Base-by-base conservation (phyloP, 35 echinoderm and acorn worm genomes). In the Apostichopus parvimensis region DNA sequence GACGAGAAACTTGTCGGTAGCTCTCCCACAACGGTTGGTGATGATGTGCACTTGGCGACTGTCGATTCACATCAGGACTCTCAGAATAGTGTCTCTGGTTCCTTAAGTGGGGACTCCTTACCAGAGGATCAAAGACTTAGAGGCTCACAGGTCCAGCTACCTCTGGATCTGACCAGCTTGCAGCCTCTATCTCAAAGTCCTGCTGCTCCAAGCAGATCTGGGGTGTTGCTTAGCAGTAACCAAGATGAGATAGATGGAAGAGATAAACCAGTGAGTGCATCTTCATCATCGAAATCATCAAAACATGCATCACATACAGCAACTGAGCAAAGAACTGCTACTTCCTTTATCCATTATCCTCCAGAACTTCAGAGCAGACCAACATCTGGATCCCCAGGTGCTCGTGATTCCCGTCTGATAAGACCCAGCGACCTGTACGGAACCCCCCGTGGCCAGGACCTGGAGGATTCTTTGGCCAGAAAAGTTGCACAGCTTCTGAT, bases 281-380 rank as follows among this genome's bases (percentile, higher is more conserved):
- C 77, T 11, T 57, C 28, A 10, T 55, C 79, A 53, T 8, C 6
- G 13, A 52, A 54, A 53, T 28, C 25, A 53, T 28, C 78, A 9
- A 23, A 28, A 14, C 58, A 61, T 61, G 58, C 58, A 61, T 61
- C 12, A 61, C 8, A 61, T 61, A 53, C 28, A 45, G 34, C 59
- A 25, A 61, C 57, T 70, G 86, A 87, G 6, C 45, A 70, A 87
- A 53, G 61, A 61, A 56, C 92, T 76, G 62, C 82, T 26, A 79
- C 92, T 26, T 93, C 80, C 11, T 93, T 87, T 77, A 87, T 93
- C 14, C 57, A 87, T 13, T 93, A 93, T 75, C 92, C 92, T 73
- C 83, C 92, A 13, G 92, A 93, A 84, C 81, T 88, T 68, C 61
- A 88, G 45, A 88, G 86, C 72, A 17, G 86, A 68, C 71, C 71